Conservation (phyloP, 2,113 vertebrate species). For the Budorcas taxicolor region DNA sequence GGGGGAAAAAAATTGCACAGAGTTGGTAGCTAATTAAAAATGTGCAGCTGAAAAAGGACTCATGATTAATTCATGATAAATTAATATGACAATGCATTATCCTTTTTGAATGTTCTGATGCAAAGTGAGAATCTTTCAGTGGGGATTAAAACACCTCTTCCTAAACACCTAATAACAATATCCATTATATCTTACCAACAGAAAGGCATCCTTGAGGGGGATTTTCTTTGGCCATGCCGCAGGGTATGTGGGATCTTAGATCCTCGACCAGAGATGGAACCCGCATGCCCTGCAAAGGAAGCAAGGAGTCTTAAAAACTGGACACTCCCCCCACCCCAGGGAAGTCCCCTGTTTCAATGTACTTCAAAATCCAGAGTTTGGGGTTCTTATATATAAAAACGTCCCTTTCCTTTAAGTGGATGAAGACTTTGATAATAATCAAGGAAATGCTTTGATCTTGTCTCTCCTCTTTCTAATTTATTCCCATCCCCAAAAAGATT, state of each 20-base stretch:
- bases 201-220: background rate
- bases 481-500: background rate
- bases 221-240: background rate
- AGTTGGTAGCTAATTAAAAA: background rate
- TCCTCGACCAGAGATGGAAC: rapidly evolving
- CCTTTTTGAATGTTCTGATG: background rate
- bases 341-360: background rate
- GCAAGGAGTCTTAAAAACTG: background rate
- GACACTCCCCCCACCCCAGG: no score
- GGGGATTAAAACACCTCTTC: background rate
- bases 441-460: background rate
- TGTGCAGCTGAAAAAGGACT: background rate
- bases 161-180: background rate
- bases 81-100: background rate
- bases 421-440: background rate
- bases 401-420: background rate
- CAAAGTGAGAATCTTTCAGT: background rate
- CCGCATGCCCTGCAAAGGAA: background rate
- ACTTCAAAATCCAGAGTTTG: background rate
- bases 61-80: slow-evolving; percentile 12
- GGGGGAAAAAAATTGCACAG: background rate
- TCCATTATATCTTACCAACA: background rate
- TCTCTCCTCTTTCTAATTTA: background rate
- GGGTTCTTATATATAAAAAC: background rate
- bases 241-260: background rate